A percentile compares a stretch with the other conserved stretches of the same genome.
These are phyloP conservation scores for Taenaris catops DNA, from an alignment of 2,888 invertebrate genomes.

Conservation along the genomic window DNA sequence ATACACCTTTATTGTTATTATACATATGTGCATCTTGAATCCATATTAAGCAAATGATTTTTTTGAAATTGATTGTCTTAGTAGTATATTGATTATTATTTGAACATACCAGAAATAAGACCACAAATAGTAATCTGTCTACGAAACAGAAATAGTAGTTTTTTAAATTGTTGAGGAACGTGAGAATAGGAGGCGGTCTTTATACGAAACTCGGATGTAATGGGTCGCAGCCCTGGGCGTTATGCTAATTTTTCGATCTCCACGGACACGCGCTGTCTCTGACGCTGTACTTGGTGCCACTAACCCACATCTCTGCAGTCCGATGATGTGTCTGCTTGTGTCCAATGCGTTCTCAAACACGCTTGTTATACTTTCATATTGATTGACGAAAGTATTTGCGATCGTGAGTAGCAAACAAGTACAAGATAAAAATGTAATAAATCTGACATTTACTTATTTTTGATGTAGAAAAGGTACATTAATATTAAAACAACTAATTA, in stretches of 20 bases:
- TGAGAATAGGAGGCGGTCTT: conserved; percentile 59
- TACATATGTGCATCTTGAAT: too few species aligned
- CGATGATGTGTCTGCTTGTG: conserved; percentile 66
- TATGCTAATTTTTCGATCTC: conserved; percentile 64
- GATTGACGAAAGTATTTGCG: conserved; percentile 60
- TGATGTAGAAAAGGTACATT: neutral
- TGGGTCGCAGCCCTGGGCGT: conserved; percentile 60
- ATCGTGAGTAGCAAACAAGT: conserved; percentile 20
- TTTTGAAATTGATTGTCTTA: too few species aligned
- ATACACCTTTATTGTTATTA: too few species aligned
- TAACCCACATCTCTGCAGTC: conserved; percentile 67
- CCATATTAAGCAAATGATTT: too few species aligned
- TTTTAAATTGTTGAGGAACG: conserved; percentile 47
- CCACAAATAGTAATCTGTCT: too few species aligned
- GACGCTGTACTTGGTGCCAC: conserved; percentile 49
- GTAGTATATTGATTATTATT: too few species aligned
- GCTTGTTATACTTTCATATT: conserved; percentile 73
- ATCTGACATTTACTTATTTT: neutral
- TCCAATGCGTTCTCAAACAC: conserved; percentile 63
- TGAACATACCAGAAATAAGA: too few species aligned
- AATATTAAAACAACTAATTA: too few species aligned
- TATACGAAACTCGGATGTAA: conserved; percentile 62
- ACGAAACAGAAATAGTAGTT: too few species aligned
- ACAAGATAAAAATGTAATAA: too few species aligned
- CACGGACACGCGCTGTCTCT: conserved; percentile 39